Conservation (phyloP, 1,140 invertebrate species). For the Ridgeia piscesae region DNA sequence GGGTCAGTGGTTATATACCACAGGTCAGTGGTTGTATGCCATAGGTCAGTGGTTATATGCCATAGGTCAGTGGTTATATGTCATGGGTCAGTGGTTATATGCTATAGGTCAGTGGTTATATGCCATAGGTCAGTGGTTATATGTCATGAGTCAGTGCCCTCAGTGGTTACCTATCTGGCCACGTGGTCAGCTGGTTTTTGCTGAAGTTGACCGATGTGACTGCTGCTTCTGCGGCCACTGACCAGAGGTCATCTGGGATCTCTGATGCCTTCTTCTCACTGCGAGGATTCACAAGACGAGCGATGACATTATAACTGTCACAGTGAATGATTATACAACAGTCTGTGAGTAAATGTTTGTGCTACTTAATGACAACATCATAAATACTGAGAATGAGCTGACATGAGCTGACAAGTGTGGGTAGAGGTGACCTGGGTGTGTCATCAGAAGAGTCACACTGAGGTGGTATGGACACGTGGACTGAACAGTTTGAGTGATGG, state of each 20-base stretch:
- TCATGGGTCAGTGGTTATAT: neutral
- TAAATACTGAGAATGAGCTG: neutral
- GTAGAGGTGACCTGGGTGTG: no score
- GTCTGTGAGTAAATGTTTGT: neutral
- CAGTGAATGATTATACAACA: neutral
- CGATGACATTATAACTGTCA: neutral
- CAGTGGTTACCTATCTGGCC: neutral
- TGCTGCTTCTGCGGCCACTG: conserved; percentile 69
- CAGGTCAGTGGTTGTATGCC: neutral
- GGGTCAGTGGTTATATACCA: neutral
- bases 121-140: neutral
- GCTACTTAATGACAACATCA: neutral
- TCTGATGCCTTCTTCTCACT: conserved; percentile 64
- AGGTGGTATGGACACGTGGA: no score
- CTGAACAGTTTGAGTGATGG: no score
- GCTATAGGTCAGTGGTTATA: neutral
- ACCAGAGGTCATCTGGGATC: conserved; percentile 73
- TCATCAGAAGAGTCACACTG: no score
- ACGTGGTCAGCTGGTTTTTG: conserved; percentile 70
- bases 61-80: neutral
- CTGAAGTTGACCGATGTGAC: conserved; percentile 77
- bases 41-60: neutral
- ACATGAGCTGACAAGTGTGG: no score
- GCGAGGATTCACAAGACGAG: neutral
- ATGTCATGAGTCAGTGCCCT: neutral